phyloP scores from a whole-genome alignment of 2,113 vertebrate species.

The Odocoileus virginianus region DNA sequence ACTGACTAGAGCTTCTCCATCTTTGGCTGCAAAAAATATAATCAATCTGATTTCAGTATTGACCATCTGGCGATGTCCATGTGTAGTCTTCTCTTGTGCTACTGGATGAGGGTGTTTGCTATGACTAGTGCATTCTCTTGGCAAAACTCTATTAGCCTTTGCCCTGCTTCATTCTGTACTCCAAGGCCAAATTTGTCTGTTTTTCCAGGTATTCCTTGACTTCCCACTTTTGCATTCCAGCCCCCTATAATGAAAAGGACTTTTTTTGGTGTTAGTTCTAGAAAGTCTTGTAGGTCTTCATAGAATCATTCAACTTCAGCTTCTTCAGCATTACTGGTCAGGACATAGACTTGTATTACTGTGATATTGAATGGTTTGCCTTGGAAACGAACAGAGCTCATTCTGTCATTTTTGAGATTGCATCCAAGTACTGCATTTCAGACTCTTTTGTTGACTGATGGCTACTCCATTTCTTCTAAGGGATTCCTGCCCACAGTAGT shows the following conservation, averaged over 20 bases:
- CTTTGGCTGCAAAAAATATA: background rate
- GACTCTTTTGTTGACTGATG: background rate
- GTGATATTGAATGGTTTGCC: background rate
- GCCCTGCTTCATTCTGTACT: background rate
- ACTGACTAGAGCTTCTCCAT: background rate
- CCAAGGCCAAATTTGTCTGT: background rate
- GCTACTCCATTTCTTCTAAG: background rate
- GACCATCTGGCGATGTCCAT: background rate
- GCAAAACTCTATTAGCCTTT: background rate
- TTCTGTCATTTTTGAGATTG: accelerated
- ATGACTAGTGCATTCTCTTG: background rate
- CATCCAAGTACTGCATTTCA: background rate
- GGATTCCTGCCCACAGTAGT: background rate
- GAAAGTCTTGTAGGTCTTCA: background rate
- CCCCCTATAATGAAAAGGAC: background rate
- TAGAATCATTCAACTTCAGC: background rate
- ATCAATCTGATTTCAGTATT: background rate
- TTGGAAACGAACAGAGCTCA: background rate
- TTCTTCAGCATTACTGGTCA: background rate
- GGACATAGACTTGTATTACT: background rate
- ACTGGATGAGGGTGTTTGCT: background rate
- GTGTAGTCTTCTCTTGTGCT: background rate
- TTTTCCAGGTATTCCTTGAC: background rate
- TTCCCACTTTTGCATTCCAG: background rate
- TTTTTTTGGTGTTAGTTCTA: background rate